Evolutionary conservation across 2,113 vertebrate species (phyloP).

Genomic region (Kobus ellipsiprymnus): DNA sequence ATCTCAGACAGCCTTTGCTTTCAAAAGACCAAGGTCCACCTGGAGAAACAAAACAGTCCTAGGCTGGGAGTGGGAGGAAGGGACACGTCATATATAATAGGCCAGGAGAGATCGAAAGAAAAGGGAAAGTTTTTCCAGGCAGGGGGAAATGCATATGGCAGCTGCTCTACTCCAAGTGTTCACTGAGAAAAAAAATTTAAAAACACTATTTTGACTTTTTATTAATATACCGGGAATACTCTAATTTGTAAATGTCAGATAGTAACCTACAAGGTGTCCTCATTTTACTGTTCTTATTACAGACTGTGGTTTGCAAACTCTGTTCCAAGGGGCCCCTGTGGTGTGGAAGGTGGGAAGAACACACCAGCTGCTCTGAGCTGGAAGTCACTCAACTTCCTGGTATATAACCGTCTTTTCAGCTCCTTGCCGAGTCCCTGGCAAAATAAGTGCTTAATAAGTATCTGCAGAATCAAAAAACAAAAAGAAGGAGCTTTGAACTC

Average conservation of each 20-base stretch:
- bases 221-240: background rate
- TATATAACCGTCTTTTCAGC: background rate
- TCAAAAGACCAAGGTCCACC: background rate
- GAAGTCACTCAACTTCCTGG: background rate
- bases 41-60: background rate
- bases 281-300: background rate
- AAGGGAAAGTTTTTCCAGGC: background rate
- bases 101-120: background rate
- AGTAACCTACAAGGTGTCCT: background rate
- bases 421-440: slow-evolving; percentile 9
- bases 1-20: background rate
- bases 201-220: background rate
- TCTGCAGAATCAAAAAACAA: background rate
- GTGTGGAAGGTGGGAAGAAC: background rate
- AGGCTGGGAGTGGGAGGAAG: background rate
- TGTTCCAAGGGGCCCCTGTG: background rate
- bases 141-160: background rate
- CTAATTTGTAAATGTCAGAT: background rate
- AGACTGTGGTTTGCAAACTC: background rate
- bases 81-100: background rate
- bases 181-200: background rate
- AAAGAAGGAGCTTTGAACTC: slow-evolving; percentile 14
- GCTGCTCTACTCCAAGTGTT: background rate
- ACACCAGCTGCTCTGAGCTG: background rate
- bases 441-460: slow-evolving; percentile 48